A percentile compares a stretch with the other conserved stretches of the same genome.
These are phyloP conservation scores for Dolichomitus sp. DNA, from an alignment of 2,888 invertebrate genomes.

Conservation along the genomic window DNA sequence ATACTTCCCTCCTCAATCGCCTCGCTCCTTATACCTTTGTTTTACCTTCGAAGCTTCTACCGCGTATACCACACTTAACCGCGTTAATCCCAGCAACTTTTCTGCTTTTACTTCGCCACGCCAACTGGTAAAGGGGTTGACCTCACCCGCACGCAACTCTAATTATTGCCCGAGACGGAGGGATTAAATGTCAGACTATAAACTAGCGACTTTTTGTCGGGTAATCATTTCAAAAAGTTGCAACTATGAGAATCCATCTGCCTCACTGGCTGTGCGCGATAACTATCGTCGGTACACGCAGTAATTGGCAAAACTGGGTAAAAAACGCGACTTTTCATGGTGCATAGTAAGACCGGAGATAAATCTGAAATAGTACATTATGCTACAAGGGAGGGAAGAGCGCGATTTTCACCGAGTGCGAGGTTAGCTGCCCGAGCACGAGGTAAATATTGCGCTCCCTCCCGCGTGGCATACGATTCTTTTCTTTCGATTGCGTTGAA, in stretches of 20 bases:
- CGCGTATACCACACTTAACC: not conserved
- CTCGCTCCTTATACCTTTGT: conserved; percentile 56
- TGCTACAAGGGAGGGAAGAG: no score
- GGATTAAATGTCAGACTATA: conserved; percentile 41
- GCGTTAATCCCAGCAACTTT: conserved; percentile 45
- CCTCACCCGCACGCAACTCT: conserved; percentile 50
- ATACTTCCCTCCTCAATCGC: conserved; percentile 47
- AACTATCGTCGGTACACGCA: not conserved
- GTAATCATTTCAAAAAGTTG: conserved; percentile 39
- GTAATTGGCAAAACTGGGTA: not conserved
- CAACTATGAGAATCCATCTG: conserved; percentile 39
- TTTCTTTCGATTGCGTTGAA: no score
- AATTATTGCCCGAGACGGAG: conserved; percentile 50
- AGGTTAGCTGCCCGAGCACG: no score
- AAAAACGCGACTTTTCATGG: not conserved
- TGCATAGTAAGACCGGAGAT: not conserved
- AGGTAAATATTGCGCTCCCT: no score
- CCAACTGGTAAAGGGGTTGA: conserved; percentile 40
- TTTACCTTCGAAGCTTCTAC: conserved; percentile 54
- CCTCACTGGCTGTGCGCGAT: conserved; percentile 1
- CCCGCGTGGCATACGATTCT: no score
- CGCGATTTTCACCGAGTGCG: no score
- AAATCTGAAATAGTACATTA: not conserved
- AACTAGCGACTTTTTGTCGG: conserved; percentile 24
- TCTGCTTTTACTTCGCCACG: conserved; percentile 26